Evolutionary conservation across 1,140 invertebrate genomes (phyloP), one percentile per base, ranked within the genome.

Genomic region (Platorchestia sp.): DNA sequence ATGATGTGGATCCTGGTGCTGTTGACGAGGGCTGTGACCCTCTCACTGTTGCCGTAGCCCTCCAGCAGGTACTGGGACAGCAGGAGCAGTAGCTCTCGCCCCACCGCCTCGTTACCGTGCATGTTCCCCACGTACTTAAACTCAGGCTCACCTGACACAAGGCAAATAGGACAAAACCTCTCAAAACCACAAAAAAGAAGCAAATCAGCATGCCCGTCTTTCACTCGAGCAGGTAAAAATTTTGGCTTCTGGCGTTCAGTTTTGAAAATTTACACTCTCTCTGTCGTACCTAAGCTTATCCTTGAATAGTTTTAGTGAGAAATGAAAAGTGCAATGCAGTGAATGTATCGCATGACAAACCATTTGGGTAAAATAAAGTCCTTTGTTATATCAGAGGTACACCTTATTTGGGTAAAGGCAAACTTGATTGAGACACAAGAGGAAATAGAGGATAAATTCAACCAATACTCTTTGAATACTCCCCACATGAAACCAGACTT

Each of bases 41-140:
- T 97, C 0, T 97, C 96, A 97, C 99, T 98, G 0, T 96, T 97
- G 0, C 97, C 97, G 97, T 99, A 99, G 97, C 98, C 98, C 97
- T 99, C 98, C 96, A 99, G 99, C 45, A 99, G 97, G 97, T 99
- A 98, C 96, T 98, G 98, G 86, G 98, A 98, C 1, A 99, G 97
- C 40, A 98, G 97, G 0, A 99, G 97, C 0, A 99, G 97, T 96
- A 99, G 97, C 97, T 99, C 99, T 96, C 98, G 97, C 10, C 99
- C 99, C n/a, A 99, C 98, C 0, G 98, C 98, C 97, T 99, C 99
- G 97, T 99, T 99, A 42, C 99, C 99, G 97, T 99, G 99, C 98
- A 99, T 99, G 97, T 99, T 99, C 0, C 98, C 99, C 47, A 99
- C 97, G 97, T 99, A 99, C 97, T 99, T 99, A 96, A 99, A 98